Conservation (phyloP, 30 jellyfish, hydroid and myxozoan genomes). For the Morbakka virulenta region DNA sequence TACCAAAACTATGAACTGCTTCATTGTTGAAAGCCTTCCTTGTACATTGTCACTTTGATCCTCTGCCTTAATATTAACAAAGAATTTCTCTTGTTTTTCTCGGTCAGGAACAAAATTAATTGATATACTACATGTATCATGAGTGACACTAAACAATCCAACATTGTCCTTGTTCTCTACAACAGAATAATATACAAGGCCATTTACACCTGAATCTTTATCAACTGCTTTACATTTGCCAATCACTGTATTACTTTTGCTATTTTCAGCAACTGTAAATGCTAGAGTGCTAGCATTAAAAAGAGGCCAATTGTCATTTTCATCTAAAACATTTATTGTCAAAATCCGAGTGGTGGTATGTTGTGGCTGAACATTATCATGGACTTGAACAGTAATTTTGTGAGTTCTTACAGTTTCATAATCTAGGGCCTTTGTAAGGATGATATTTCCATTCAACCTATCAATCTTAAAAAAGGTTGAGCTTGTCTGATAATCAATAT, state of each 20-base stretch:
- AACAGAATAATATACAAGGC: slow-evolving; percentile 42
- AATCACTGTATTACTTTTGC: slow-evolving; percentile 25
- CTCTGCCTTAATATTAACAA: not conserved
- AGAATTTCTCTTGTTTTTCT: not conserved
- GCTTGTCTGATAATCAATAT: slow-evolving; percentile 12
- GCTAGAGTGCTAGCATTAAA: slow-evolving; percentile 37
- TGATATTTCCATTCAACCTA: slow-evolving; percentile 39
- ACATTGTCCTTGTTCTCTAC: slow-evolving; percentile 11
- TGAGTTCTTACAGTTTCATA: slow-evolving; percentile 43
- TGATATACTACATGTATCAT: not conserved
- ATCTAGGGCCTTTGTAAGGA: slow-evolving; percentile 35
- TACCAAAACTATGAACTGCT: not conserved
- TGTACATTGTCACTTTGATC: not conserved
- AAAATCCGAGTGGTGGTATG: slow-evolving; percentile 15
- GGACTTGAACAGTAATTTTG: slow-evolving; percentile 38
- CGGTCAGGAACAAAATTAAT: not conserved
- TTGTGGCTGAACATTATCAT: slow-evolving; percentile 58
- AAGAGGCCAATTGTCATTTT: slow-evolving; percentile 69
- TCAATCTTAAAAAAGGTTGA: slow-evolving; percentile 16
- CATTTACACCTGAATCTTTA: slow-evolving; percentile 59
- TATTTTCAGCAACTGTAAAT: slow-evolving; percentile 26
- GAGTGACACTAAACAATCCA: not conserved
- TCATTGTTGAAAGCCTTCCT: not conserved
- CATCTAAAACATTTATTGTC: slow-evolving; percentile 39
- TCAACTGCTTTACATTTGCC: slow-evolving; percentile 66